These are phyloP conservation scores for Drosophila ercepeae DNA, from an alignment of 1,140 invertebrate species.

Conservation along the genomic window DNA sequence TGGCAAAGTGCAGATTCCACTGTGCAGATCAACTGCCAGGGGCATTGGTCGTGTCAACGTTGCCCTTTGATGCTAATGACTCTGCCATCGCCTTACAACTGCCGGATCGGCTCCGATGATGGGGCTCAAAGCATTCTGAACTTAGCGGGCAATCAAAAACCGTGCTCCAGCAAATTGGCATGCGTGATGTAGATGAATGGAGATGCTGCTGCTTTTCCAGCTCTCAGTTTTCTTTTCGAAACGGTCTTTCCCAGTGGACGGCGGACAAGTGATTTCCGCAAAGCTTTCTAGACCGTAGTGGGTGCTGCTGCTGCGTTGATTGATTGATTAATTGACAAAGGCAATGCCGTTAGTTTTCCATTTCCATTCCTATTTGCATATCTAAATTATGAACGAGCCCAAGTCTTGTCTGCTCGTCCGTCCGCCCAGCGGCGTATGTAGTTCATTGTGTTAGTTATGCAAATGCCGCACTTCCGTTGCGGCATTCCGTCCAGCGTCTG, in stretches of 20 bases:
- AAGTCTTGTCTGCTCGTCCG: slow-evolving; percentile 16
- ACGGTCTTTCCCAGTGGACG: slow-evolving; percentile 1
- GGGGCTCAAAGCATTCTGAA: slow-evolving; percentile 47
- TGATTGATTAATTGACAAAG: slow-evolving; percentile 82
- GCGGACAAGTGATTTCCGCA: slow-evolving; percentile 69
- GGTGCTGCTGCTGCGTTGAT: slow-evolving; percentile 51
- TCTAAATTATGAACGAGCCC: slow-evolving; percentile 51
- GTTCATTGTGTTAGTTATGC: slow-evolving; percentile 79
- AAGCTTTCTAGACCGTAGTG: slow-evolving; percentile 46
- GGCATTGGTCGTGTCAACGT: slow-evolving; percentile 36
- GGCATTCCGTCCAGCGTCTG: slow-evolving; percentile 22
- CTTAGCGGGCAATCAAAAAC: slow-evolving; percentile 63
- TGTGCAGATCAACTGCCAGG: slow-evolving; percentile 22
- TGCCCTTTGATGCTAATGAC: slow-evolving; percentile 64
- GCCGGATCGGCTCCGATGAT: slow-evolving; percentile 30
- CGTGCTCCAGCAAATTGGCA: slow-evolving; percentile 57
- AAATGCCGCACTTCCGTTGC: slow-evolving; percentile 71
- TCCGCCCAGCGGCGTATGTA: slow-evolving; percentile 33
- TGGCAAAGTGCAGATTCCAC: slow-evolving; percentile 1
- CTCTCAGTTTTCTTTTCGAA: no score
- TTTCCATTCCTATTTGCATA: slow-evolving; percentile 64
- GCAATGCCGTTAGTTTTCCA: slow-evolving; percentile 73
- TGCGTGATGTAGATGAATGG: slow-evolving; percentile 46
- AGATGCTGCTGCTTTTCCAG: slow-evolving; percentile 1
- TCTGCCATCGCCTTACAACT: slow-evolving; percentile 47